Conservation (phyloP, 2,797 vertebrate genomes). For the Tadarida brasiliensis region DNA sequence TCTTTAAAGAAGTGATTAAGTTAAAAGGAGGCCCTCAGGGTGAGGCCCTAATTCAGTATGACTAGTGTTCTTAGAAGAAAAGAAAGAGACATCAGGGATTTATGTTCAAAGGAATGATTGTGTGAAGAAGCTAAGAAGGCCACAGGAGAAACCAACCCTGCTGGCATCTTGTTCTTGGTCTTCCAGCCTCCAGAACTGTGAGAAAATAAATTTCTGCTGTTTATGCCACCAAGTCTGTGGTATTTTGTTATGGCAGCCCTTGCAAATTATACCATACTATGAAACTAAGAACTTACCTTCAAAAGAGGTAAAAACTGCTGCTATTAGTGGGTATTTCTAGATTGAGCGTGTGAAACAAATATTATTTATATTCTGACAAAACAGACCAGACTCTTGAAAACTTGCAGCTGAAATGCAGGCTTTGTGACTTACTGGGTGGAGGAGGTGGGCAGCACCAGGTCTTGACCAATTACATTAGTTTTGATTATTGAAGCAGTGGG, state of each 20-base stretch:
- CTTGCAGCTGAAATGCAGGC: neutral
- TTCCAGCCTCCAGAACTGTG: neutral
- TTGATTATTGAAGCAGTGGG: neutral
- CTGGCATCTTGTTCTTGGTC: neutral
- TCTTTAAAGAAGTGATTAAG: neutral
- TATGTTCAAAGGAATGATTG: fast-evolving
- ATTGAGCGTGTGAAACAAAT: neutral
- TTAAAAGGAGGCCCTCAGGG: neutral
- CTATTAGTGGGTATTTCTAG: neutral
- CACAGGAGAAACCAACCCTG: neutral
- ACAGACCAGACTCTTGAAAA: neutral
- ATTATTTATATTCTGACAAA: constrained; percentile 19
- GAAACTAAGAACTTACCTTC: neutral
- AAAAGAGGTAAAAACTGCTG: neutral
- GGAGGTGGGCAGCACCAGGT: neutral
- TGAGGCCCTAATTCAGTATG: neutral
- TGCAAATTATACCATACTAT: neutral
- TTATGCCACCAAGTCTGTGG: neutral
- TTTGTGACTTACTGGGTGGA: neutral
- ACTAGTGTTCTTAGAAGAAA: neutral
- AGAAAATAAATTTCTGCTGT: neutral
- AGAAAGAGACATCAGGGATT: neutral
- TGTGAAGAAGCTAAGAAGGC: neutral
- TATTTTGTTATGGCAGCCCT: neutral
- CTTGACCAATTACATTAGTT: neutral